phyloP scores from a whole-genome alignment of 2,113 vertebrate species.

The Centropus unirufus region DNA sequence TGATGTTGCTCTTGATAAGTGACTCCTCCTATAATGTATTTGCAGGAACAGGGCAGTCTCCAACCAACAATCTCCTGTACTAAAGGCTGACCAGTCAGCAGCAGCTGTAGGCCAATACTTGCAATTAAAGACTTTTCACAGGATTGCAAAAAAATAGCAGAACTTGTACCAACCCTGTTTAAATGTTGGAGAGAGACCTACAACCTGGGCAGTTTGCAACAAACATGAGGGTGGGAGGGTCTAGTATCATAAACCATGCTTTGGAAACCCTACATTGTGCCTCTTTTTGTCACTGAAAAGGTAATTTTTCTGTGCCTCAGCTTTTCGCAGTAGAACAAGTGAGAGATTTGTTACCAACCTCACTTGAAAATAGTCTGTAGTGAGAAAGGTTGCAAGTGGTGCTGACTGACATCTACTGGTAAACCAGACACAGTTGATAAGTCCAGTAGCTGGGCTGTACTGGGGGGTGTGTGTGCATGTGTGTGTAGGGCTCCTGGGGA shows the following conservation, averaged over 20 bases:
- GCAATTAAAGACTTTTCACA: neutral
- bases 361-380: neutral
- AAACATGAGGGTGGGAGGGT: neutral
- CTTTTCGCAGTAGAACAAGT: neutral
- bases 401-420: constrained; percentile 19
- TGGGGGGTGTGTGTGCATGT: too few relatives aligned
- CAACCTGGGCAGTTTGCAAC: neutral
- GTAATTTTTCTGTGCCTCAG: neutral
- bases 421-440: neutral
- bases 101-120: neutral
- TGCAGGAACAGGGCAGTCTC: neutral
- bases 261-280: neutral
- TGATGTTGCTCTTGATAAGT: neutral
- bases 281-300: neutral
- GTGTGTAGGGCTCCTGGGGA: neutral
- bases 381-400: neutral
- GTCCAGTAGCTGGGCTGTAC: neutral
- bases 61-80: neutral
- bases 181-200: neutral
- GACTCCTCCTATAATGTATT: neutral
- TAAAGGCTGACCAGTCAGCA: neutral
- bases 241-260: neutral
- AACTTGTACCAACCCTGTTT: neutral
- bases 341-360: neutral
- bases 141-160: neutral